Conservation (phyloP, 2,113 vertebrate genomes). For the Eurypyga helias region DNA sequence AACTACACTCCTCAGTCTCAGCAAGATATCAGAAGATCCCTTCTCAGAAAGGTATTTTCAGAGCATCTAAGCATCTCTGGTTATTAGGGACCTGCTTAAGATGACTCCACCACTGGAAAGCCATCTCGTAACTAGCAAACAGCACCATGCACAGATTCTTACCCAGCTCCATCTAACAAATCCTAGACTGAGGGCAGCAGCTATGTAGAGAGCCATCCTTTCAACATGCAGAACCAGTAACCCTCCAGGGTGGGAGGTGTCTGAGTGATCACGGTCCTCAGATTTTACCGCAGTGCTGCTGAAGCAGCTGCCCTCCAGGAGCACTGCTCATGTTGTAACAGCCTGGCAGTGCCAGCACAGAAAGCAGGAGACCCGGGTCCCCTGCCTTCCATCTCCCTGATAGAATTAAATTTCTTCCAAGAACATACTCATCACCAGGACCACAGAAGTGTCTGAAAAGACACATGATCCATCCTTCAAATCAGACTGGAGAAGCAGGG, state of each 20-base stretch:
- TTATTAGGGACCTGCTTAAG: background rate
- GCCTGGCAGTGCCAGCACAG: background rate
- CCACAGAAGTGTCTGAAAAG: background rate
- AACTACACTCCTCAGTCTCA: background rate
- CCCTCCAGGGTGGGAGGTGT: background rate
- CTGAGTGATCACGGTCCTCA: background rate
- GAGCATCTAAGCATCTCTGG: background rate
- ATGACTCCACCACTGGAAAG: background rate
- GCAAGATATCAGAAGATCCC: background rate
- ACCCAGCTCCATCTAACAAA: fast-evolving
- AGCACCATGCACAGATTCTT: fast-evolving
- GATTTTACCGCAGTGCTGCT: background rate
- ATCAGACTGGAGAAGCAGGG: background rate
- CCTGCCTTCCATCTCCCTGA: background rate
- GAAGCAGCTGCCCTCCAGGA: background rate
- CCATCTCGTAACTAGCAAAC: background rate
- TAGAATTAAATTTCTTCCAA: background rate
- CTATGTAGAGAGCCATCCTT: fast-evolving
- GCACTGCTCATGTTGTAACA: background rate
- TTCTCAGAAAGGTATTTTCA: background rate
- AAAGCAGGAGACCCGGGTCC: background rate
- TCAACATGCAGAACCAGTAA: background rate
- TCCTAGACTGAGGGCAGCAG: background rate
- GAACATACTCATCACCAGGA: background rate
- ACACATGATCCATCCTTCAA: background rate